These are phyloP conservation scores for Ormia ochracea DNA, from an alignment of 2,888 invertebrate species.

Conservation along the genomic window DNA sequence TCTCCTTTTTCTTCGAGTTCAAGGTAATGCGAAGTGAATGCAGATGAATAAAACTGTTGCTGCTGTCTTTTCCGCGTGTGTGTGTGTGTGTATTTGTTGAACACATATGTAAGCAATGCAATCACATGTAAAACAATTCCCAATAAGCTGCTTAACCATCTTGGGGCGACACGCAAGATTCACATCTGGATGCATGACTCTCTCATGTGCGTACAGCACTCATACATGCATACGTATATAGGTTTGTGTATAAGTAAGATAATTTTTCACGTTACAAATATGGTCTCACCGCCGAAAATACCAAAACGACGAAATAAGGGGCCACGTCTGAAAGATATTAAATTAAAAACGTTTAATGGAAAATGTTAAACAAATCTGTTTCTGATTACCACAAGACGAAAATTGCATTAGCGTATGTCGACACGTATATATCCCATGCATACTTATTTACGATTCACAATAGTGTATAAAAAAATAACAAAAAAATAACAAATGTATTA, in stretches of 20 bases:
- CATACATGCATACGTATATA: not conserved
- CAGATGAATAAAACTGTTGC: too few relatives aligned
- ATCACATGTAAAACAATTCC: slow-evolving; percentile 21
- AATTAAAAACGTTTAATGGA: not conserved
- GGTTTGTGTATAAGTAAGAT: slow-evolving; percentile 25
- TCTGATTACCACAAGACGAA: not conserved
- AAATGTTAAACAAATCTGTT: slow-evolving; percentile 9
- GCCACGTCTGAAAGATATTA: not conserved
- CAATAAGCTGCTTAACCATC: slow-evolving; percentile 41
- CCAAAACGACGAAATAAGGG: not conserved
- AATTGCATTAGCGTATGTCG: too few relatives aligned
- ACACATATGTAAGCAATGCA: slow-evolving; percentile 25
- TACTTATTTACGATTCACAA: too few relatives aligned
- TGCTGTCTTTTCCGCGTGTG: not conserved
- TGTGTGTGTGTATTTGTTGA: not conserved
- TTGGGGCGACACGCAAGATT: slow-evolving; percentile 35
- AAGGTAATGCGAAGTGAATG: not conserved
- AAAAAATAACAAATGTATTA: too few relatives aligned
- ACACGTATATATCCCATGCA: too few relatives aligned
- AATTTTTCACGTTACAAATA: slow-evolving; percentile 33
- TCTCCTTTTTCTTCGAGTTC: too few relatives aligned
- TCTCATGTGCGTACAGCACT: too few relatives aligned
- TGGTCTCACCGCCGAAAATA: not conserved
- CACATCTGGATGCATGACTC: too few relatives aligned
- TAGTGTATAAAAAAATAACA: too few relatives aligned